Percentiles rank a stretch among this genome's conserved stretches.
Conservation (phyloP, 2,888 invertebrate genomes). For the Acanthoscelides obtectus region DNA sequence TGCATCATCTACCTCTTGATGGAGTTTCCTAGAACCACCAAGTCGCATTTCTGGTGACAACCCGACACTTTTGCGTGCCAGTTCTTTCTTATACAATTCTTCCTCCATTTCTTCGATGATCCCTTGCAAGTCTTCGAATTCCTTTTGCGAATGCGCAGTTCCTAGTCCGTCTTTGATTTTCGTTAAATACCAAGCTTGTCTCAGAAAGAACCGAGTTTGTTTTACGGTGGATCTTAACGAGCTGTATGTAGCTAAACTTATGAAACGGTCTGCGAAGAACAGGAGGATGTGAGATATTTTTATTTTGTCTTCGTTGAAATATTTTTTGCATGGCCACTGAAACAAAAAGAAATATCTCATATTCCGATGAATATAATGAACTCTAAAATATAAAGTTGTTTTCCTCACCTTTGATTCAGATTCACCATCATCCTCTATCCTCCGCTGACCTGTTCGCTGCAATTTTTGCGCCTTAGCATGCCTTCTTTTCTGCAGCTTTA, state of each 20-base stretch:
- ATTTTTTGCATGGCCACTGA: conserved; percentile 36
- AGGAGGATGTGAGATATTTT: conserved; percentile 54
- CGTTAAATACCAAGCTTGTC: conserved; percentile 65
- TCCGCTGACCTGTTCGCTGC: conserved; percentile 17
- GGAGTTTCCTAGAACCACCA: neutral
- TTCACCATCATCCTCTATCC: conserved; percentile 21
- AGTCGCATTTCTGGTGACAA: neutral
- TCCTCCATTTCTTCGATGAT: conserved; percentile 14
- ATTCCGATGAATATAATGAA: no score
- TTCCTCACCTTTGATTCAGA: conserved; percentile 10
- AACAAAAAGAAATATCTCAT: conserved; percentile 7
- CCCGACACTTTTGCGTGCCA: conserved; percentile 4
- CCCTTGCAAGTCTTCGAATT: conserved; percentile 13
- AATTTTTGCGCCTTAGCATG: conserved; percentile 18
- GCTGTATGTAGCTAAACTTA: conserved; percentile 64
- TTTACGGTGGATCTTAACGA: conserved; percentile 56
- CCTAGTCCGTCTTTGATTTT: conserved; percentile 56
- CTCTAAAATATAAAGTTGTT: no score
- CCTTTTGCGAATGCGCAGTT: conserved; percentile 51
- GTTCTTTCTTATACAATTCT: conserved; percentile 17
- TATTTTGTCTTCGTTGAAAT: conserved; percentile 56
- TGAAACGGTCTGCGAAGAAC: conserved; percentile 67
- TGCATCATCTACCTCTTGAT: neutral
- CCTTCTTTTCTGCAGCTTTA: conserved; percentile 15
- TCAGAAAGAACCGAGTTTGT: conserved; percentile 63